phyloP scores from a whole-genome alignment of 1,140 invertebrate genomes.

The Sycobia sp. region DNA sequence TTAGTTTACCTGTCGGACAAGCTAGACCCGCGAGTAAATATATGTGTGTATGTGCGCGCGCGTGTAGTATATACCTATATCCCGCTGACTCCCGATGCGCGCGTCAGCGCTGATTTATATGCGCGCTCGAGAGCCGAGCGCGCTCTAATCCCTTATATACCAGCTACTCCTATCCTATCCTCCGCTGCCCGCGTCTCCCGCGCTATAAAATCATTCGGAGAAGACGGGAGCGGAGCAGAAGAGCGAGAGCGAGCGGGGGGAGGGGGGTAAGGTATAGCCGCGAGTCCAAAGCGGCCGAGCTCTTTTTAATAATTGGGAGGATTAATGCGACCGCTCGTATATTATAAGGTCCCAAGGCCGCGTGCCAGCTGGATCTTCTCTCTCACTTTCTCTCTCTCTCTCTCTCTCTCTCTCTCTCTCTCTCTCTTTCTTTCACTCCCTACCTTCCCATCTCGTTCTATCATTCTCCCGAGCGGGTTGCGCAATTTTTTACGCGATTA shows the following conservation, averaged over 20 bases:
- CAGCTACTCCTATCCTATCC: neutral
- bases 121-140: neutral
- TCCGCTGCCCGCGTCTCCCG: neutral
- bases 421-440: too few species aligned
- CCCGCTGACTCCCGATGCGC: neutral
- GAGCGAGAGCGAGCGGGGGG: neutral
- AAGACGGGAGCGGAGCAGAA: too few species aligned
- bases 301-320: constrained; percentile 29
- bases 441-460: too few species aligned
- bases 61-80: too few species aligned
- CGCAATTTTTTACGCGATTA: too few species aligned
- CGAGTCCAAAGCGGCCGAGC: too few species aligned
- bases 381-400: too few species aligned
- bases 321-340: constrained; percentile 15
- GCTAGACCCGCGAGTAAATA: too few species aligned
- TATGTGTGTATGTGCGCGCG: too few species aligned
- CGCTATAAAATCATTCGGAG: constrained; percentile 3
- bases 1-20: constrained; percentile 18
- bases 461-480: too few species aligned
- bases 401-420: too few species aligned
- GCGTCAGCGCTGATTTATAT: constrained; percentile 14
- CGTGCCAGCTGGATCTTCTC: constrained; percentile 7
- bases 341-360: constrained; percentile 4
- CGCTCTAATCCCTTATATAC: constrained; percentile 8
- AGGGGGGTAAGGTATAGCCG: too few species aligned